Evolutionary conservation across 2,113 vertebrate species (phyloP), one percentile per base, ranked within the genome.

Genomic region (Spea multiplicata): DNA sequence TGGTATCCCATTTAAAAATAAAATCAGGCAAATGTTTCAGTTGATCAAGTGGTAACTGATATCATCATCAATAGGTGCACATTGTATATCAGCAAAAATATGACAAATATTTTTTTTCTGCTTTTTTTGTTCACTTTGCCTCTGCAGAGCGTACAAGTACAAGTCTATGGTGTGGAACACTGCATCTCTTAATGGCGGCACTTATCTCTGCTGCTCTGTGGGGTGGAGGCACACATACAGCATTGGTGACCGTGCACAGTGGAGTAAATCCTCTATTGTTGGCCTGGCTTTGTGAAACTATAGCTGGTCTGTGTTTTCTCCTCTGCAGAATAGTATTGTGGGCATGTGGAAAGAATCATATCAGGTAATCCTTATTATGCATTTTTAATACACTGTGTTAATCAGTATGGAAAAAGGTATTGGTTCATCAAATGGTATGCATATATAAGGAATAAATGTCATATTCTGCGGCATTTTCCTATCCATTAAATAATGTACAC

Each of bases 241-340:
- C 77, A 57, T 53, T 71, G 30, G 1, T 44, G 46, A 45, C 44
- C 2, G 50, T 80, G 10, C n/a, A 67, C 4, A n/a, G 45, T 44
- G 48, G n/a, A 10, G 46, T 44, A 49, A 6, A 50, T 44, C 70
- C 77, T 57, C 52, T 55, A 6, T 44, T 80, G 5, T 3, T 80
- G 62, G 50, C 77, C 45, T 80, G 77, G 77, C 44, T 80, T 6
- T 80, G 77, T 47, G 53, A 45, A 44, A 45, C 48, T 10, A 30
- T 65, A 9, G 57, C 77, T 46, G 17, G 10, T 6, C 12, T 65
- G 8, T 16, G 44, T 50, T 17, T 71, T 61, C 17, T 80, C 3
- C 7, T 73, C 4, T 73, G 64, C 45, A 6, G 14, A 3, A 16
- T 66, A 1, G 14, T 67, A 57, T 14, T 55, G 5, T 66, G 52